Percentiles rank a stretch among this genome's conserved stretches.
Evolutionary conservation across 2,113 vertebrate genomes (phyloP).

Genomic region (Hippocampus barbouri): DNA sequence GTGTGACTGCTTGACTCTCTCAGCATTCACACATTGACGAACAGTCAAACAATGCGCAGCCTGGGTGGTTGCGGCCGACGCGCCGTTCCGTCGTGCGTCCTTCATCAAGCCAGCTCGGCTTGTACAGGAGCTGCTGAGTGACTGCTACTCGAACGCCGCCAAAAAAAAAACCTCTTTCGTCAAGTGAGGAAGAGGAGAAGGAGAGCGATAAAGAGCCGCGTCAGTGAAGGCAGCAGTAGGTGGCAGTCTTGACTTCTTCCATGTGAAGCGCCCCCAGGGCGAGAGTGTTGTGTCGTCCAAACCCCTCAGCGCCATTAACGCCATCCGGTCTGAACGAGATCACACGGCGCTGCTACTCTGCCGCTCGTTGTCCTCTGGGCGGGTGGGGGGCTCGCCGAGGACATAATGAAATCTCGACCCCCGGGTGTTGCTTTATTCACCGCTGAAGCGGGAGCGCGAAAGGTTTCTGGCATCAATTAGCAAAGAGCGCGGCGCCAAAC

Average conservation of each 20-base stretch:
- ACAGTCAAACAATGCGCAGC: background rate
- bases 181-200: constrained; percentile 44
- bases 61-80: constrained; percentile 46
- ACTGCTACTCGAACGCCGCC: constrained; percentile 68
- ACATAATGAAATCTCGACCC: constrained; percentile 61
- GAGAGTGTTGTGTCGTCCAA: constrained; percentile 54
- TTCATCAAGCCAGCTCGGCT: constrained; percentile 71
- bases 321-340: constrained; percentile 31
- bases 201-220: constrained; percentile 45
- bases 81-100: constrained; percentile 64
- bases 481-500: constrained; percentile 45
- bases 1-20: background rate
- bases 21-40: background rate
- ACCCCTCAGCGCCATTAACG: constrained; percentile 60
- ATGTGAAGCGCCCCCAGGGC: constrained; percentile 34
- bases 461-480: constrained; percentile 69
- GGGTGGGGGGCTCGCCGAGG: constrained; percentile 34
- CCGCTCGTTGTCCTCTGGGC: constrained; percentile 44
- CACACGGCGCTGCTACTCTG: constrained; percentile 39
- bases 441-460: constrained; percentile 47
- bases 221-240: constrained; percentile 81
- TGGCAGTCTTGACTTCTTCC: constrained; percentile 90
- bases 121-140: constrained; percentile 78
- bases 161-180: constrained; percentile 72
- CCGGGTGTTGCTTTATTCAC: constrained; percentile 55